Base-by-base conservation (phyloP, 2,113 vertebrate genomes). In the Nyctibius bracteatus region DNA sequence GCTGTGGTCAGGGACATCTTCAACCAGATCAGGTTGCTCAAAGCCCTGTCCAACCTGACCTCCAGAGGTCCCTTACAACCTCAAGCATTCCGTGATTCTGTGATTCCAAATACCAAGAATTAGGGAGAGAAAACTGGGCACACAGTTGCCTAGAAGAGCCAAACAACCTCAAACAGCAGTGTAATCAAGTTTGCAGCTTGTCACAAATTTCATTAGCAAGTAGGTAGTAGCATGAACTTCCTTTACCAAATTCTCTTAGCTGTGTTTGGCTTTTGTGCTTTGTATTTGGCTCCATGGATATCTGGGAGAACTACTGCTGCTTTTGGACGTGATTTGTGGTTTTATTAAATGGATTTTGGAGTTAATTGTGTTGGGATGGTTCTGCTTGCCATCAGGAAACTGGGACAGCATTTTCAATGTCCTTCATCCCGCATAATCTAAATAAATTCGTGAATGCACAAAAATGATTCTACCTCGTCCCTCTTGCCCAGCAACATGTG, bases 291-390 rank as follows among this genome's bases (percentile, higher is more conserved):
- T 81, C 37, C 28, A 8, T 49, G n/a, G 62, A 18, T 85, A 57
- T 70, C 85, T 87, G 63, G 44, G 80, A 95, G 86, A 72, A 61
- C 59, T 70, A 46, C 31, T 92, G 77, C 51, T 79, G 46, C 46
- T 66, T 81, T 90, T 79, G 18, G 68, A 62, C 0, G 1, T 67
- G 63, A 88, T 90, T 92, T 81, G 91, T 77, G 71, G 14, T 78
- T 88, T 93, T 95, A 93, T 95, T 95, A 96, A 97, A 91, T 55
- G 88, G 80, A 94, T 95, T 95, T 95, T 30, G 52, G 71, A 94
- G 72, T 89, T 97, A 96, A 97, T 97, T 97, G 70, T 92, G 57
- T 95, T 96, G 88, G 46, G 83, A 94, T 86, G 65, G 77, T 86
- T 89, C 68, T 91, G 86, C 70, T 65, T 96, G 91, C 93, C 84